phyloP scores from a whole-genome alignment of 2,888 invertebrate species.

The Heliconius ethilla region DNA sequence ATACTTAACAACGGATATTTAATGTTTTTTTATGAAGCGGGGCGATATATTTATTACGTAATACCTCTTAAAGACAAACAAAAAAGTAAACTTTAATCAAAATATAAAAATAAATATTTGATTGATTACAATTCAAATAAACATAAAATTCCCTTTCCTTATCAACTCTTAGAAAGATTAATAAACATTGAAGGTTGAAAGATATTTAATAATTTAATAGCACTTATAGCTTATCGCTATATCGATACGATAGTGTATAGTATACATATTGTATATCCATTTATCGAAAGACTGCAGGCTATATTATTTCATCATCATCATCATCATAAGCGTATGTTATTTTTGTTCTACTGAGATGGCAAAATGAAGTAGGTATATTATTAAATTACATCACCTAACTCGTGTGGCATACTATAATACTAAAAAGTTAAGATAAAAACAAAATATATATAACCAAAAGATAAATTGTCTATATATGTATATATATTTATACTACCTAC shows the following conservation, averaged over 20 bases:
- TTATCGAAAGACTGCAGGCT: too few species aligned
- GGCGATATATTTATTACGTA: background rate
- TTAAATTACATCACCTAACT: too few species aligned
- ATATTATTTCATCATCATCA: too few species aligned
- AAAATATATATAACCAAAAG: background rate
- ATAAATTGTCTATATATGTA: too few species aligned
- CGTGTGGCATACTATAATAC: too few species aligned
- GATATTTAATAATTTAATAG: constrained; percentile 19
- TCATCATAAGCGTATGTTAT: too few species aligned
- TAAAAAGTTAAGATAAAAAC: too few species aligned
- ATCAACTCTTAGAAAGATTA: constrained; percentile 14
- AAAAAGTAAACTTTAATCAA: background rate
- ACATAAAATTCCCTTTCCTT: background rate
- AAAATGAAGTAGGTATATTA: too few species aligned
- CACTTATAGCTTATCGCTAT: constrained; percentile 31
- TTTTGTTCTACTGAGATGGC: too few species aligned
- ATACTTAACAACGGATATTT: background rate
- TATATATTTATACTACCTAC: too few species aligned
- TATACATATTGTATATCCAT: background rate
- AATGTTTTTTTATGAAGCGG: too few species aligned
- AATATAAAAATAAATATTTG: background rate
- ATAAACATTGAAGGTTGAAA: constrained; percentile 1
- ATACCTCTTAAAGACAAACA: background rate
- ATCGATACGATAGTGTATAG: constrained; percentile 8
- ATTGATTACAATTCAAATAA: background rate